Conservation (phyloP, 2,797 vertebrate species). For the Florisuga fusca region DNA sequence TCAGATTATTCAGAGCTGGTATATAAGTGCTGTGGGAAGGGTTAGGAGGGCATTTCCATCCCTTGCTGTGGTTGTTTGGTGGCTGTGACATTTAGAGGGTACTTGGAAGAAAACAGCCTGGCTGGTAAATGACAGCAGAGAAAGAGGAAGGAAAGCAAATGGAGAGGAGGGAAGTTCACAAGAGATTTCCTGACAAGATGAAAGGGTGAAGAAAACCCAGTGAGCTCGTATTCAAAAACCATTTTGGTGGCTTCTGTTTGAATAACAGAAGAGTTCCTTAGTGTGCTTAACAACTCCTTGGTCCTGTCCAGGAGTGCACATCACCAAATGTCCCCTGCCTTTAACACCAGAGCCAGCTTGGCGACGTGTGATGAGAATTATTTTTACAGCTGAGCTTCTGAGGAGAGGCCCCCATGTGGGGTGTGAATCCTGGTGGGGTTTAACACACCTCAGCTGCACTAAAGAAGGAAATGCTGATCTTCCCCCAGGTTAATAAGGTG, state of each 20-base stretch:
- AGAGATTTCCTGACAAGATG: slow-evolving; percentile 58
- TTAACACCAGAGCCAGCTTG: slow-evolving; percentile 37
- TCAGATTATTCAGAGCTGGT: slow-evolving; percentile 30
- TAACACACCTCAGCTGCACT: not conserved
- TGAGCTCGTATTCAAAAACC: slow-evolving; percentile 40
- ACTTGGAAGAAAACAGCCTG: slow-evolving; percentile 58
- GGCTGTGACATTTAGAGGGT: slow-evolving; percentile 66
- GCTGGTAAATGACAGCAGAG: slow-evolving; percentile 60
- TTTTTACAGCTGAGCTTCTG: slow-evolving; percentile 66
- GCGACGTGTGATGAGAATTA: slow-evolving; percentile 45
- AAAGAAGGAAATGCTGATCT: not conserved
- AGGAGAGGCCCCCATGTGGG: not conserved
- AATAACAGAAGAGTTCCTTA: not conserved
- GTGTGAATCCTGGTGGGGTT: slow-evolving; percentile 17
- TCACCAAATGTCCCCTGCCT: slow-evolving; percentile 38
- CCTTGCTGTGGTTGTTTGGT: slow-evolving; percentile 44
- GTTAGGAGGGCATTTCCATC: slow-evolving; percentile 61
- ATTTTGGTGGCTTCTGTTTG: slow-evolving; percentile 44
- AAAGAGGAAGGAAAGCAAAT: slow-evolving; percentile 65
- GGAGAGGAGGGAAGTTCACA: slow-evolving; percentile 61
- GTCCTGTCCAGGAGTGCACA: not conserved
- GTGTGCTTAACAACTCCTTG: not conserved
- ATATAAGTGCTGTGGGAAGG: slow-evolving; percentile 29
- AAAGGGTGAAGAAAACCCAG: slow-evolving; percentile 47
- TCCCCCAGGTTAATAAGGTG: not conserved